A percentile compares a stretch with the other conserved stretches of the same genome.
Conservation (phyloP, 2,888 invertebrate genomes). For the Eledona agricola region DNA sequence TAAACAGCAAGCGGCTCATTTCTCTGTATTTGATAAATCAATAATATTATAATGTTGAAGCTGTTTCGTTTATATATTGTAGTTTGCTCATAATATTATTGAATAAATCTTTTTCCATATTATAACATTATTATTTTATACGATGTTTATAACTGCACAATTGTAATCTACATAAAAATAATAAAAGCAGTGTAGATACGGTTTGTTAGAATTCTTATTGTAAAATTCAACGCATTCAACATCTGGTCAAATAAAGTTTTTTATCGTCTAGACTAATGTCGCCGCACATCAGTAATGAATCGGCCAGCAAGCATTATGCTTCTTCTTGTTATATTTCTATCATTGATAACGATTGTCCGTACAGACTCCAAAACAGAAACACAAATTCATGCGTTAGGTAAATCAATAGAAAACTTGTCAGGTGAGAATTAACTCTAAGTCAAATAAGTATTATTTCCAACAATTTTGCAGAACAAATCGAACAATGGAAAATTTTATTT, state of each 20-base stretch:
- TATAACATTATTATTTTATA: slow-evolving; percentile 34
- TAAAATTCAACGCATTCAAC: neutral
- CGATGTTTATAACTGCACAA: slow-evolving; percentile 38
- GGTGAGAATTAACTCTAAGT: too few relatives aligned
- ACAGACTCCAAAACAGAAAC: too few relatives aligned
- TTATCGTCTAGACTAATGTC: too few relatives aligned
- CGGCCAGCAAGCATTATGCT: too few relatives aligned
- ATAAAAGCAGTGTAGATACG: slow-evolving; percentile 26
- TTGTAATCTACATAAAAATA: slow-evolving; percentile 28
- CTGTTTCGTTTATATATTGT: slow-evolving; percentile 55
- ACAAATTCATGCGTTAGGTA: too few relatives aligned
- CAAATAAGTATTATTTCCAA: too few relatives aligned
- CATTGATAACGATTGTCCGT: too few relatives aligned
- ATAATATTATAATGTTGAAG: slow-evolving; percentile 55
- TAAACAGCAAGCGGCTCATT: slow-evolving; percentile 27
- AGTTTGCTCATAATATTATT: slow-evolving; percentile 51
- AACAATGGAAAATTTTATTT: slow-evolving; percentile 61
- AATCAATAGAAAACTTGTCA: too few relatives aligned
- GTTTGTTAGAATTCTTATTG: slow-evolving; percentile 12
- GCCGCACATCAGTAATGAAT: too few relatives aligned
- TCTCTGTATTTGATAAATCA: slow-evolving; percentile 50
- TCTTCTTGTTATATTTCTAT: too few relatives aligned
- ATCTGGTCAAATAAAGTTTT: too few relatives aligned
- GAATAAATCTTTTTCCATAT: slow-evolving; percentile 54
- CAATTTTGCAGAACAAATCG: slow-evolving; percentile 57